These are phyloP conservation scores for Onchidella celtica DNA, from an alignment of 2,888 invertebrate species.

Conservation along the genomic window DNA sequence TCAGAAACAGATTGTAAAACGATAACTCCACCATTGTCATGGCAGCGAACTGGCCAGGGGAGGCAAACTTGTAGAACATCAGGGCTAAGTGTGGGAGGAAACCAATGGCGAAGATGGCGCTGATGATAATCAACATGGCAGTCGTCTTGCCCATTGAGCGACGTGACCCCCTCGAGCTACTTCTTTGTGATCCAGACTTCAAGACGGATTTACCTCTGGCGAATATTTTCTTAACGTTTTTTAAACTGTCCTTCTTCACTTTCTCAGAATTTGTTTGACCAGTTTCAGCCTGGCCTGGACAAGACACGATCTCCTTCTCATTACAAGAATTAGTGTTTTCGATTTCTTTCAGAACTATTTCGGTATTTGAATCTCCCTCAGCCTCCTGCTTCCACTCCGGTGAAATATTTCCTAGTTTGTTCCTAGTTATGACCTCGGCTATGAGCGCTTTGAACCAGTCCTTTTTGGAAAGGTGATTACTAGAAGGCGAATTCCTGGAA, in stretches of 20 bases:
- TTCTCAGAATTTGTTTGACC: background rate
- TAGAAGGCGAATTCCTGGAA: background rate
- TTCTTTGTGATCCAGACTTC: background rate
- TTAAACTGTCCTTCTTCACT: too few relatives aligned
- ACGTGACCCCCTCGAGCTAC: background rate
- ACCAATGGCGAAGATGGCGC: slow-evolving; percentile 19
- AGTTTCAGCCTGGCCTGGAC: background rate
- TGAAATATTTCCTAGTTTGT: background rate
- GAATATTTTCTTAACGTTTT: too few relatives aligned
- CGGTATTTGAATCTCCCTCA: background rate
- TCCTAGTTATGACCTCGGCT: background rate
- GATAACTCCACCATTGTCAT: background rate
- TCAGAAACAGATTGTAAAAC: slow-evolving; percentile 49
- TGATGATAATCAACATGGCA: slow-evolving; percentile 34
- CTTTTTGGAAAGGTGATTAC: background rate
- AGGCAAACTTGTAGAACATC: slow-evolving; percentile 2
- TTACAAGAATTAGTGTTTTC: background rate
- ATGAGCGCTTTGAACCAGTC: slow-evolving; percentile 24
- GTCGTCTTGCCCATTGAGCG: slow-evolving; percentile 7
- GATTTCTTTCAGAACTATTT: background rate
- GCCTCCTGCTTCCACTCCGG: background rate
- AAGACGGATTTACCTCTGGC: background rate
- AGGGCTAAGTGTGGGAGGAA: slow-evolving; percentile 34
- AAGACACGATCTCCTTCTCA: background rate
- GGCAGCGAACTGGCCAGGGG: background rate